Evolutionary conservation across 2,797 vertebrate species (phyloP).

Genomic region (Urocyon cinereoargenteus): DNA sequence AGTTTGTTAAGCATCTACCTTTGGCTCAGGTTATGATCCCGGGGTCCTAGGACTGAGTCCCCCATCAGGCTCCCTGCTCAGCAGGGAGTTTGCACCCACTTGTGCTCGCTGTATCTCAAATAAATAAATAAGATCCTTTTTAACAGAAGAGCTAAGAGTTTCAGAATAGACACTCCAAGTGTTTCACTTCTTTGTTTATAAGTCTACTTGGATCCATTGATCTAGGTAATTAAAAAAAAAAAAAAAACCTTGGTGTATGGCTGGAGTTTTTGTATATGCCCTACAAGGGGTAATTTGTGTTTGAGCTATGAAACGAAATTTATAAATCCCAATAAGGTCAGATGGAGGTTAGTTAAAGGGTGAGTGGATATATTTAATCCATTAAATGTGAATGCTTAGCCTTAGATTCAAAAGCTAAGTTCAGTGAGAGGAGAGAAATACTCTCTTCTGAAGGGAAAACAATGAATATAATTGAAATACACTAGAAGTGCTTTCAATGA

Average conservation of each 20-base stretch:
- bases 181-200: conserved; percentile 6
- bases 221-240: background rate
- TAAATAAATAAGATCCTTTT: background rate
- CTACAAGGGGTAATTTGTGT: conserved; percentile 24
- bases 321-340: background rate
- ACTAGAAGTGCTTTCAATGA: background rate
- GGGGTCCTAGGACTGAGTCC: background rate
- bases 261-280: background rate
- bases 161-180: background rate
- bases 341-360: background rate
- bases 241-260: background rate
- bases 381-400: background rate
- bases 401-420: conserved; percentile 18
- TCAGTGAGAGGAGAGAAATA: background rate
- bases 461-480: background rate
- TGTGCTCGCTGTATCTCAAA: background rate
- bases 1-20: background rate
- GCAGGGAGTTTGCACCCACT: background rate
- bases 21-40: background rate
- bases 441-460: background rate
- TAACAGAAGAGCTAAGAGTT: background rate
- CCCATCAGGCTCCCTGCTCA: background rate
- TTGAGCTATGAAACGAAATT: background rate
- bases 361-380: background rate
- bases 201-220: background rate